Evolutionary conservation across 1,140 invertebrate genomes (phyloP).

Genomic region (Pachyrhynchus sulphureomaculatus): DNA sequence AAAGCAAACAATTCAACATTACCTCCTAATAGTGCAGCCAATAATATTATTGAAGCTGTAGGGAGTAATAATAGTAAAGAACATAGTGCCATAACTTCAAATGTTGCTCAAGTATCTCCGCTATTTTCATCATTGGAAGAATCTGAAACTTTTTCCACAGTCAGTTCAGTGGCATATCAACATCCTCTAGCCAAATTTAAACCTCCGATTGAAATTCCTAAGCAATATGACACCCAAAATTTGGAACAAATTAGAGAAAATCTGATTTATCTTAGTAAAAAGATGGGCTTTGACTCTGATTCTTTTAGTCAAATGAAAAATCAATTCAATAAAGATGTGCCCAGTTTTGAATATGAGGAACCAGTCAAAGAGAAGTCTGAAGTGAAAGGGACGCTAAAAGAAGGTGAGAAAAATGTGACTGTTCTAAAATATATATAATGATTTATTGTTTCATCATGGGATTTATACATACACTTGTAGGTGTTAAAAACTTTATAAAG

Average conservation of each 20-base stretch:
- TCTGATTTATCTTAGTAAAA: background rate
- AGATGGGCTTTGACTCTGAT: conserved; percentile 9
- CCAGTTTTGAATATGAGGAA: background rate
- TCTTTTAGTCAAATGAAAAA: background rate
- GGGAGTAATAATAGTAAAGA: background rate
- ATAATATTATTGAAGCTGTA: background rate
- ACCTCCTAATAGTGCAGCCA: background rate
- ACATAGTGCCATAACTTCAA: background rate
- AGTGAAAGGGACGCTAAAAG: too few relatives aligned
- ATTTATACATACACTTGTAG: too few relatives aligned
- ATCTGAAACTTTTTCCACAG: conserved; percentile 1
- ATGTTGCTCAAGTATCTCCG: background rate
- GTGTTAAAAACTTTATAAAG: too few relatives aligned
- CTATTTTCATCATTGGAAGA: background rate
- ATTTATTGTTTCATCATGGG: too few relatives aligned
- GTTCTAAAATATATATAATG: too few relatives aligned
- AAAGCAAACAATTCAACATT: background rate
- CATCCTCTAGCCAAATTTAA: conserved; percentile 3
- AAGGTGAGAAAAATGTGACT: too few relatives aligned
- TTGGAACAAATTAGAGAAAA: conserved; percentile 3
- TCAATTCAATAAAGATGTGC: background rate
- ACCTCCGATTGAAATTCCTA: background rate
- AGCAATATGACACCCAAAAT: conserved; percentile 1
- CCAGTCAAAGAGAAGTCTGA: background rate
- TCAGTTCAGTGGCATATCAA: background rate